Percentiles rank a stretch among this genome's conserved stretches.
phyloP scores from a whole-genome alignment of 2,888 invertebrate species.

The Antitype chi region DNA sequence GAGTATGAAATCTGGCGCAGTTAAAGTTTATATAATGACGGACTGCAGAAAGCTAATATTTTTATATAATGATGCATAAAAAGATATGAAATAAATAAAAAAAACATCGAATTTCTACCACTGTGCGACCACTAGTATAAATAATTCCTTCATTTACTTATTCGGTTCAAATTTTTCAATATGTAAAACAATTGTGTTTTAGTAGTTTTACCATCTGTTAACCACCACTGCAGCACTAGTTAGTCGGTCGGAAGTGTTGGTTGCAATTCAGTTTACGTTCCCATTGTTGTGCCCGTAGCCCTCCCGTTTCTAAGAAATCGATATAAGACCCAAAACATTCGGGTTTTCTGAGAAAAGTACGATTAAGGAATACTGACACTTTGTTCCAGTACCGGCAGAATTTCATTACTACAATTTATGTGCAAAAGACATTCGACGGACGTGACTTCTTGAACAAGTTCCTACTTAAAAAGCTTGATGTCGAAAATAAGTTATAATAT shows the following conservation, averaged over 20 bases:
- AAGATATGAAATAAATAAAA: no score
- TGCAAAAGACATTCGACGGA: conserved; percentile 13
- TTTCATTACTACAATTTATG: conserved; percentile 46
- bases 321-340: conserved; percentile 59
- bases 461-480: neutral
- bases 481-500: neutral
- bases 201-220: conserved; percentile 17
- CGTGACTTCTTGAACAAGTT: conserved; percentile 24
- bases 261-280: conserved; percentile 55
- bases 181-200: conserved; percentile 20
- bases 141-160: neutral
- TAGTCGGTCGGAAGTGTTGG: conserved; percentile 43
- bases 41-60: no score
- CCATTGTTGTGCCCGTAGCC: conserved; percentile 63
- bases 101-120: no score
- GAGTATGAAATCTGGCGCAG: no score
- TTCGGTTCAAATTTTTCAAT: conserved; percentile 10
- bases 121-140: no score
- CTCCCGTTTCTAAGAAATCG: conserved; percentile 61
- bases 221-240: conserved; percentile 33
- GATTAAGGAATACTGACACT: conserved; percentile 49
- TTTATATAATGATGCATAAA: no score
- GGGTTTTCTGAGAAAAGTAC: conserved; percentile 60
- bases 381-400: conserved; percentile 47
- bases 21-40: no score